Evolutionary conservation across 1,140 invertebrate genomes (phyloP).

Genomic region (Caenorhabditis latens): DNA sequence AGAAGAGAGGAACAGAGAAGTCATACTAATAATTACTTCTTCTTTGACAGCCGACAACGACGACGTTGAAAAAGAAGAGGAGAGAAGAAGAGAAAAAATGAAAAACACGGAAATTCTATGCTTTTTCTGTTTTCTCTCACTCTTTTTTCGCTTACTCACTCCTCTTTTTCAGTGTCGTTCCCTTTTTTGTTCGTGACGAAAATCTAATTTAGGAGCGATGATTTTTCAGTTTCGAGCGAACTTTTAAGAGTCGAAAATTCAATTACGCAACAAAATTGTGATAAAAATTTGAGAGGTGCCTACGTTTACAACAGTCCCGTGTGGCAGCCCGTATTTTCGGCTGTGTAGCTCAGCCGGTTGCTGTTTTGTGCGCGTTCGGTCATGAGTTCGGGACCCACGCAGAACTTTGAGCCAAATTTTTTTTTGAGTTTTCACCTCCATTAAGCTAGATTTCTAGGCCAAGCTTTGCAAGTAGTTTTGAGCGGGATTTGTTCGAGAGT

Average conservation of each 20-base stretch:
- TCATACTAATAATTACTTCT: constrained; percentile 39
- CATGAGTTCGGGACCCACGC: too few species aligned
- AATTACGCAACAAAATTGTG: too few species aligned
- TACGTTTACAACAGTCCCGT: too few species aligned
- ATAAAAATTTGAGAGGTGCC: too few species aligned
- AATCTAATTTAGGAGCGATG: too few species aligned
- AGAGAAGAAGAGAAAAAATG: neutral
- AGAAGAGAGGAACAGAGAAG: constrained; percentile 5
- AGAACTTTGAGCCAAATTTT: too few species aligned
- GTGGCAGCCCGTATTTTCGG: too few species aligned
- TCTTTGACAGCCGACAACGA: neutral
- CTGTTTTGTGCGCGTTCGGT: too few species aligned
- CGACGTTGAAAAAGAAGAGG: neutral
- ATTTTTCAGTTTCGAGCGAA: neutral
- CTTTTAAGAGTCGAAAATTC: neutral
- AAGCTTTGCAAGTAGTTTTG: too few species aligned
- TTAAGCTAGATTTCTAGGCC: too few species aligned
- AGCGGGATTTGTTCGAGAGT: too few species aligned
- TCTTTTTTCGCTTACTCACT: neutral
- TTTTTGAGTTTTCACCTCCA: too few species aligned
- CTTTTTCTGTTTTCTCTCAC: constrained; percentile 2
- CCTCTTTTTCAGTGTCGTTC: neutral
- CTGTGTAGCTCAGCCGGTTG: neutral
- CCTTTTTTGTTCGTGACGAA: neutral
- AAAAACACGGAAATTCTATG: constrained; percentile 11